Base-by-base conservation (phyloP, 2,888 invertebrate genomes). In the Neoscelio sp. region DNA sequence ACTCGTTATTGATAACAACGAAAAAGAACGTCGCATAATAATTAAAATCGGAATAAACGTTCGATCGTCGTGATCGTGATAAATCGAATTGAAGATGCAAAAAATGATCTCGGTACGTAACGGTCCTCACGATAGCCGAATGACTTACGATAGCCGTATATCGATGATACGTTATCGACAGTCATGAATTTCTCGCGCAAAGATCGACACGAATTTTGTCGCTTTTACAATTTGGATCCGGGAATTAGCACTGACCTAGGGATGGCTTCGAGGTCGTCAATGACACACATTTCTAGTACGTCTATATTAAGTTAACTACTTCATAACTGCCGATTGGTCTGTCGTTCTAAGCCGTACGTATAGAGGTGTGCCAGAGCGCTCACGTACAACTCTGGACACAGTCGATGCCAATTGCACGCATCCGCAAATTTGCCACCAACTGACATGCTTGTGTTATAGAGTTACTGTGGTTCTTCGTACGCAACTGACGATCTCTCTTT, bases 351-450 rank as follows among this genome's bases (percentile, higher is more conserved):
- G 30, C 60, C 52, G 18, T 13, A 12, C 8, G 56, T 17, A 46
- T 35, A 64, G 70, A 76, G 71, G 73, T 76, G 73, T 76, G 67
- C 58, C 56, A 17, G n/a, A n/a, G 74, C 28, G 54, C 62, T 71
- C 75, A 80, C 76, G 76, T 75, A 78, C 74, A 28, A 10, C 52
- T 46, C 50, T 71, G 70, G 58, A 64, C 64, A 65, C 58, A 70
- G 75, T 73, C 86, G 85, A 87, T 86, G 87, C 87, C 89, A 89
- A 89, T 89, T 89, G 89, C 87, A 87, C 82, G 88, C 89, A 90
- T 90, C 89, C 89, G 89, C 89, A 89, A 89, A 88, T 89, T 89
- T 89, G 84, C 87, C 86, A 85, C 87, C 89, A 89, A 88, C 88
- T 86, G 88, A 83, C 87, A 88, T 85, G 88, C 86, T 87, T 88